A percentile compares a stretch with the other conserved stretches of the same genome.
Evolutionary conservation across 2,113 vertebrate species (phyloP).

Genomic region (Campylomormyrus tamandua): DNA sequence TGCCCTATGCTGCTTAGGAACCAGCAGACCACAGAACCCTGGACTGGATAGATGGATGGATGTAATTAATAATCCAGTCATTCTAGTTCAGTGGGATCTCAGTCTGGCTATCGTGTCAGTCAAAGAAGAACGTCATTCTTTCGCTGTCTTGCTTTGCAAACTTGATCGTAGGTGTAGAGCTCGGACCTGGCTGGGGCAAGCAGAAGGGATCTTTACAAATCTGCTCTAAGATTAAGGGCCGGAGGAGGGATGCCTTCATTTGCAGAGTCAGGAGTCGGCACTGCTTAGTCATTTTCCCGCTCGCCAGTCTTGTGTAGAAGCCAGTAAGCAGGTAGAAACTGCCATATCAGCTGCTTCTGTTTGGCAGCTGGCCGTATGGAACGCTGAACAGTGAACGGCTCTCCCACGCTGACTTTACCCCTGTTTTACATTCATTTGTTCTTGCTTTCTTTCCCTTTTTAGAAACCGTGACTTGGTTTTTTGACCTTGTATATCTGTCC

Average conservation of each 20-base stretch:
- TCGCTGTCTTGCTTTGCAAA: not conserved
- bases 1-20: not conserved
- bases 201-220: not conserved
- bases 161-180: not conserved
- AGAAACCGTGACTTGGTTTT: not conserved
- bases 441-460: not conserved
- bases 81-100: not conserved
- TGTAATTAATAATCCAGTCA: not conserved
- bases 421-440: not conserved
- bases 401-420: not conserved
- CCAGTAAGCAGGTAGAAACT: not conserved
- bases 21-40: not conserved
- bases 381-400: not conserved
- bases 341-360: not conserved
- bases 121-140: not conserved
- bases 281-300: not conserved
- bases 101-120: not conserved
- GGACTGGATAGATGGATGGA: not conserved
- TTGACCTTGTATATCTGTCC: constrained; percentile 16
- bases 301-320: not conserved
- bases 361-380: not conserved
- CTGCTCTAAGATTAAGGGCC: not conserved
- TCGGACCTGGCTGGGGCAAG: not conserved
- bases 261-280: not conserved
- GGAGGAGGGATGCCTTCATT: not conserved